These are phyloP conservation scores for Corvus cornix DNA, from an alignment of 2,113 vertebrate species.

Conservation along the genomic window DNA sequence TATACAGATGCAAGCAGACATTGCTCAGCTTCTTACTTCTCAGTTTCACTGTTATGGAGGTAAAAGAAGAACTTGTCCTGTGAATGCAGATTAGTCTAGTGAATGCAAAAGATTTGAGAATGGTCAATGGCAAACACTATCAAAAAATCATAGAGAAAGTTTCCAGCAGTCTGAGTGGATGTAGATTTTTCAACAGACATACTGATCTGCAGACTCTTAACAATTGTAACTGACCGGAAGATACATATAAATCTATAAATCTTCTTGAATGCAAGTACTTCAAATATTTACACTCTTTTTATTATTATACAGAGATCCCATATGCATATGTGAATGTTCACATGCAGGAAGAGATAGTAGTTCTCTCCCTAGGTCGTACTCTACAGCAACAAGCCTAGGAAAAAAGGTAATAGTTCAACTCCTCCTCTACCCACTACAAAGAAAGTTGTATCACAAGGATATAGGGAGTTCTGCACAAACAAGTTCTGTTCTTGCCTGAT, in stretches of 20 bases:
- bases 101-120: neutral
- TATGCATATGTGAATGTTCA: neutral
- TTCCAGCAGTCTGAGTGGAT: neutral
- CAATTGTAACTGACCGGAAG: fast-evolving
- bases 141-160: neutral
- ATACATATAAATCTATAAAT: neutral
- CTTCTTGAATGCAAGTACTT: neutral
- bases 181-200: neutral
- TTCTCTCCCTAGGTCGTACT: neutral
- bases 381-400: neutral
- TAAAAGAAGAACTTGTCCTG: neutral
- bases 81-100: neutral
- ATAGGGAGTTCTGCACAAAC: neutral
- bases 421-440: neutral
- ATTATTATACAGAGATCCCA: neutral
- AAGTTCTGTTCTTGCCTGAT: neutral
- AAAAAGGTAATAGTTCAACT: neutral
- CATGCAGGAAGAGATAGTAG: neutral
- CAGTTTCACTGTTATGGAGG: neutral
- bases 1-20: neutral
- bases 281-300: neutral
- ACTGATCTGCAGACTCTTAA: neutral
- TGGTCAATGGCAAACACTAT: neutral
- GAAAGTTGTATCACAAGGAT: neutral
- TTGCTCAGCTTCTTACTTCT: neutral